Conservation (phyloP, 2,888 invertebrate species). For the Synergus itoensis region DNA sequence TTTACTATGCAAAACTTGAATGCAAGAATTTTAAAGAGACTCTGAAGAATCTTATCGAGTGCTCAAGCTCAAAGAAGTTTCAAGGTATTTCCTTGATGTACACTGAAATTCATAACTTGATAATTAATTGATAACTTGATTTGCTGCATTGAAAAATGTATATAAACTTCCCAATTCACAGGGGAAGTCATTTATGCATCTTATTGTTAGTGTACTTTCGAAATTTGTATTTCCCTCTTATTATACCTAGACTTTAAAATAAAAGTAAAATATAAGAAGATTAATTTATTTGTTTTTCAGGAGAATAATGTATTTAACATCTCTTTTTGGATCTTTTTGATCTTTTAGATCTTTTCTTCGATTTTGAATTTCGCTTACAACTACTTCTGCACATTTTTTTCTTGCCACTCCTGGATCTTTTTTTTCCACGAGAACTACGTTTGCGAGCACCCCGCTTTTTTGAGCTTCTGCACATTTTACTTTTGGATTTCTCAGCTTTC, state of each 20-base stretch:
- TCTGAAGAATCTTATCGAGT: not conserved
- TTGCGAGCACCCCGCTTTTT: not conserved
- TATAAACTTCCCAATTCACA: no score
- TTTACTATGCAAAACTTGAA: constrained; percentile 17
- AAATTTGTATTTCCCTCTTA: no score
- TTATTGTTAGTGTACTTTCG: no score
- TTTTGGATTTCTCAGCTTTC: not conserved
- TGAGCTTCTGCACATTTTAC: not conserved
- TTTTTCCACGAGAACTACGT: not conserved
- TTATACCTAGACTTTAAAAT: not conserved
- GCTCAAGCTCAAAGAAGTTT: not conserved
- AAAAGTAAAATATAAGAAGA: not conserved
- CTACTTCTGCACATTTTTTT: not conserved
- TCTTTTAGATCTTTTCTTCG: not conserved
- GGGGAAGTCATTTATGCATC: no score
- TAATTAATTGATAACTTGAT: no score
- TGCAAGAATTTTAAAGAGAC: not conserved
- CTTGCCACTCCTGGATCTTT: not conserved
- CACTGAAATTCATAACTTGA: no score
- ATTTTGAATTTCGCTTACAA: not conserved
- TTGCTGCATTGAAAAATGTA: no score
- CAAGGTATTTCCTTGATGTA: no score
- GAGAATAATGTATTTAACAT: not conserved
- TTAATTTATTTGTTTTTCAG: not conserved
- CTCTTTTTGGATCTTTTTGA: not conserved